Percentiles rank a stretch among this genome's conserved stretches.
Evolutionary conservation across 2,113 vertebrate species (phyloP).

Genomic region (Seriola dumerili): DNA sequence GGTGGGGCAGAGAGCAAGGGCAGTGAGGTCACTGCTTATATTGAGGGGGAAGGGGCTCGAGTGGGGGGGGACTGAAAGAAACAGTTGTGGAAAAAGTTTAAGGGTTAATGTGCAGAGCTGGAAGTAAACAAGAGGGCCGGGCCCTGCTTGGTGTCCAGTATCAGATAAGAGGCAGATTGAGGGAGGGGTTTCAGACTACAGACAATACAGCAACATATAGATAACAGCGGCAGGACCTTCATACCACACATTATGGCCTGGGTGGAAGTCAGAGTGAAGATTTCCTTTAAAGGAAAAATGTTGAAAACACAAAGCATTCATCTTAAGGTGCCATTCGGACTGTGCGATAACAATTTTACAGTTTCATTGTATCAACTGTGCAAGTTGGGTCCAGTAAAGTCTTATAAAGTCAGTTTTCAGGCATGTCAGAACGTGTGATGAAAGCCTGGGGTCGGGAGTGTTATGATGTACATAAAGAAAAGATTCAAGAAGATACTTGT

Average conservation of each 20-base stretch:
- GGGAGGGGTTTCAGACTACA: constrained; percentile 32
- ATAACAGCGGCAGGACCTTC: not conserved
- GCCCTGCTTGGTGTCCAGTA: constrained; percentile 41
- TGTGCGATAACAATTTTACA: too few relatives aligned
- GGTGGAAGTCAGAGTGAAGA: not conserved
- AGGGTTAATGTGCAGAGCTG: constrained; percentile 38
- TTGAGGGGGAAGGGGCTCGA: not conserved
- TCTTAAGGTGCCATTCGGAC: not conserved
- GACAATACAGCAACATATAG: constrained; percentile 25
- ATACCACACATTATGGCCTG: not conserved
- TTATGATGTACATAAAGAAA: too few relatives aligned
- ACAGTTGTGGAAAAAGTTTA: not conserved
- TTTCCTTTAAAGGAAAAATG: not conserved
- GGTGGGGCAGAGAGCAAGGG: constrained; percentile 69
- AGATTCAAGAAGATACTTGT: too few relatives aligned
- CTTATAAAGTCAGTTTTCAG: not conserved
- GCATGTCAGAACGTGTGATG: not conserved
- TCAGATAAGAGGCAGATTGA: constrained; percentile 53
- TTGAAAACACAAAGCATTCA: not conserved
- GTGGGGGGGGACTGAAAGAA: constrained; percentile 23
- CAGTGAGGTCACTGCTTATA: constrained; percentile 46
- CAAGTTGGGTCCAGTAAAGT: not conserved
- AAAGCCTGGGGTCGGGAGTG: not conserved
- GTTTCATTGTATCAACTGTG: not conserved
- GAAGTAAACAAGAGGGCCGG: constrained; percentile 60